Base-by-base conservation (phyloP, 1,140 invertebrate genomes). In the Pentalonia nigronervosa region DNA sequence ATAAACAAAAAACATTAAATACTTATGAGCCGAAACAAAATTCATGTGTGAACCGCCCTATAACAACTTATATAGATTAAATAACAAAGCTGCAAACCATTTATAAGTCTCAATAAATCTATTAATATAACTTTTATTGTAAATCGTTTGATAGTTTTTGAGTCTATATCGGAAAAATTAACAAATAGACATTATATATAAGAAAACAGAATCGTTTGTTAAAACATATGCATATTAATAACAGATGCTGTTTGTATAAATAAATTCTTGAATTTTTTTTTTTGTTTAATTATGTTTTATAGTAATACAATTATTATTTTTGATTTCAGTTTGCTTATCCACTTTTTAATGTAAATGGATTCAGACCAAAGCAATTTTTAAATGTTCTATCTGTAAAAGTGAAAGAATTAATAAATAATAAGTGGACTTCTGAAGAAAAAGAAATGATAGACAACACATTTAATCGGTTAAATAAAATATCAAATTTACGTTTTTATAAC, bases 351-450 rank as follows among this genome's bases (percentile, higher is more conserved):
- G 25, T 86, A 41, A 56, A 25, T 20, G 17, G 9, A 30, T 93
- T 93, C 34, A 84, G 20, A 41, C 9, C n/a, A 25, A 86, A 86
- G 41, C 76, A 84, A 53, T 93, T 93, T 93, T n/a, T 93, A 45
- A 56, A 56, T 30, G 20, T 20, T 23, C 47, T 93, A 86, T 83
- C 48, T 45, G 1, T 17, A 1, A 53, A 53, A 84, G 21, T 92
- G 9, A 50, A 92, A 36, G 36, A 53, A 41, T 14, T 92, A 53
- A 53, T 20, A 0, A 50, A 25, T 0, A 7, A 86, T 30, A 20
- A 84, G 0, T 93, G 91, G 91, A 84, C 0, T 45, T 6, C 0
- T 53, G 91, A 93, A 84, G 91, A 93, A 84, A 93, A 56, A 93
- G 30, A 30, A 7, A 84, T 11, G 2, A 8, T 53, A 3, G 3